Conservation (phyloP, 2,797 vertebrate genomes). For the Chaunax sp. region DNA sequence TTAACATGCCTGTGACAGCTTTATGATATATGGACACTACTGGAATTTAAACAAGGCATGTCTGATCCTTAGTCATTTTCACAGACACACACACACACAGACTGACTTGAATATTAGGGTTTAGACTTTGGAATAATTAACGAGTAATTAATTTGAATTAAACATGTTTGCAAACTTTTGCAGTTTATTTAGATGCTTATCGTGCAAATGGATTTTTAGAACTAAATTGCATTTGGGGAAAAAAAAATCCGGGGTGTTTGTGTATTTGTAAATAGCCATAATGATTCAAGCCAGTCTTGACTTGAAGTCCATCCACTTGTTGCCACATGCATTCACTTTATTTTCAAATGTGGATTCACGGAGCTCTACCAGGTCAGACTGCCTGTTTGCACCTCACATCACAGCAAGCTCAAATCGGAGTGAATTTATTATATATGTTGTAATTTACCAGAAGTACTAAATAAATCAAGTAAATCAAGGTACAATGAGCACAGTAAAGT, state of each 20-base stretch:
- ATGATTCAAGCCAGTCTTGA: conserved; percentile 18
- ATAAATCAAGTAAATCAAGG: neutral
- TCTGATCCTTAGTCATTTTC: conserved; percentile 6
- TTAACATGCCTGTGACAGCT: conserved; percentile 1
- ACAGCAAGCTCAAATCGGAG: neutral
- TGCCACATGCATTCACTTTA: neutral
- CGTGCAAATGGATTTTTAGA: neutral
- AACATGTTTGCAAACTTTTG: neutral
- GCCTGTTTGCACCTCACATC: conserved; percentile 4
- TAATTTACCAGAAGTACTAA: neutral
- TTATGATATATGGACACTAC: conserved; percentile 26
- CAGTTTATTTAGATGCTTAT: conserved; percentile 1
- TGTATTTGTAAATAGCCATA: conserved; percentile 24
- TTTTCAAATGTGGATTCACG: too few relatives aligned
- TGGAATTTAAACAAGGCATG: conserved; percentile 18
- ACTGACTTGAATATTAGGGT: neutral
- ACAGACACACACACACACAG: neutral
- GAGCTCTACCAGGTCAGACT: neutral
- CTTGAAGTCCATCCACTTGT: conserved; percentile 13
- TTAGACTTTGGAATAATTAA: neutral
- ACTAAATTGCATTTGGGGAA: conserved; percentile 16
- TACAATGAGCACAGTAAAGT: neutral
- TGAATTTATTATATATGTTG: neutral
- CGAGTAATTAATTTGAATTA: neutral
- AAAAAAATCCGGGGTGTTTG: conserved; percentile 5